These are phyloP conservation scores for Chascanopsetta lugubris DNA, from an alignment of 2,113 vertebrate genomes.

Conservation along the genomic window DNA sequence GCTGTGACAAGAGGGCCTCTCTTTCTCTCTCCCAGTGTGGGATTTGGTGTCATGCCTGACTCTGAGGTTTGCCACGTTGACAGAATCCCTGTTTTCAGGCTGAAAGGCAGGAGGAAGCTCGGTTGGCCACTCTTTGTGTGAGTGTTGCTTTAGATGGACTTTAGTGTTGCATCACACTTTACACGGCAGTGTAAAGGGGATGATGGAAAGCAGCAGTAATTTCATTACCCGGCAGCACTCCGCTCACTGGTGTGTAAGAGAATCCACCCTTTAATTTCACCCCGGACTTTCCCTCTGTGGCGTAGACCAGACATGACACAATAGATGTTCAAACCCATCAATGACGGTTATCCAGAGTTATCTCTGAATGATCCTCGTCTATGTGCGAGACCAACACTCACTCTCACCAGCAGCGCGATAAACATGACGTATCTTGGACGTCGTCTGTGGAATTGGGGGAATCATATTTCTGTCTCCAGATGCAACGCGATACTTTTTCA, in stretches of 20 bases:
- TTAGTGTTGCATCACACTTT: conserved; percentile 49
- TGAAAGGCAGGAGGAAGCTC: conserved; percentile 54
- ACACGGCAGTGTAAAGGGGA: conserved; percentile 26
- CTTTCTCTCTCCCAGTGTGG: conserved; percentile 27
- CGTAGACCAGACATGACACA: conserved; percentile 49
- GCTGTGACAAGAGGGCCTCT: conserved; percentile 43
- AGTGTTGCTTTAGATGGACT: conserved; percentile 38
- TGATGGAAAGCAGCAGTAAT: conserved; percentile 49
- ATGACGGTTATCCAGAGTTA: conserved; percentile 12
- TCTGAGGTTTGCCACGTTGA: conserved; percentile 73
- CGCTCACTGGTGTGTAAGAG: no score
- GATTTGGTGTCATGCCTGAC: conserved; percentile 44
- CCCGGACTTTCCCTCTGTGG: conserved; percentile 23
- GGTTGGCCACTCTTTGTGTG: conserved; percentile 32
- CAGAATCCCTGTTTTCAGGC: conserved; percentile 53
- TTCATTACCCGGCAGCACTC: conserved; percentile 56
- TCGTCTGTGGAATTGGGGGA: conserved; percentile 12
- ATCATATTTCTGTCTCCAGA: conserved; percentile 16
- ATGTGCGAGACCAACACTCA: not conserved
- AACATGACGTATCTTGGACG: not conserved
- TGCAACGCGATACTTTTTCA: conserved; percentile 15
- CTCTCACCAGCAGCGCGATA: conserved; percentile 16
- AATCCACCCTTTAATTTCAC: conserved; percentile 45
- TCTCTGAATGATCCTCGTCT: not conserved
- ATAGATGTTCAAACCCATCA: conserved; percentile 31